Percentiles rank a stretch among this genome's conserved stretches.
phyloP scores from a whole-genome alignment of 2,888 invertebrate species.

The Plemyria rubiginata region DNA sequence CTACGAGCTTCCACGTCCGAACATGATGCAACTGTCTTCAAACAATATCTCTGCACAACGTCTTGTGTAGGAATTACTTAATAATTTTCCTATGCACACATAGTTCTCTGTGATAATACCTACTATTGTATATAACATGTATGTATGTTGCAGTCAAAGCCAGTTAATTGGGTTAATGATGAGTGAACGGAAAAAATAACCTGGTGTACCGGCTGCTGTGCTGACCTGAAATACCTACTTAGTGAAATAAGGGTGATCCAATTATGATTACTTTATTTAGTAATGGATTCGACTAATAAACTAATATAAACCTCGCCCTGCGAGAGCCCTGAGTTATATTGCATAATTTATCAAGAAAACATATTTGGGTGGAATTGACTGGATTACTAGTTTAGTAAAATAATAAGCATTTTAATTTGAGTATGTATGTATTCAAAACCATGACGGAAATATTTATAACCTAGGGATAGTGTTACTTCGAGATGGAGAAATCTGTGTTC shows the following conservation, averaged over 20 bases:
- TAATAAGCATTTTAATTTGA: too few species aligned
- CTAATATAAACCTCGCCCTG: too few species aligned
- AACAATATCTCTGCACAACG: conserved; percentile 55
- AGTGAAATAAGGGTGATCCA: too few species aligned
- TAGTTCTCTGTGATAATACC: conserved; percentile 43
- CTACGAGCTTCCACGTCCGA: conserved; percentile 52
- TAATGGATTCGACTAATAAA: too few species aligned
- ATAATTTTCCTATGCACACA: conserved; percentile 63
- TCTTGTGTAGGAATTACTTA: conserved; percentile 71
- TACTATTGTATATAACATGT: conserved; percentile 17
- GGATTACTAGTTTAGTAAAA: too few species aligned
- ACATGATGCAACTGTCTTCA: conserved; percentile 57
- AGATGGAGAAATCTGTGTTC: too few species aligned
- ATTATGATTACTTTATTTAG: too few species aligned
- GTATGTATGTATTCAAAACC: too few species aligned
- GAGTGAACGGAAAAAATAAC: background rate
- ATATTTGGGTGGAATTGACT: too few species aligned
- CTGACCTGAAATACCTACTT: too few species aligned
- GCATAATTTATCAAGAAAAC: too few species aligned
- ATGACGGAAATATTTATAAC: background rate
- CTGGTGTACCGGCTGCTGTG: background rate
- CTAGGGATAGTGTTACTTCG: background rate
- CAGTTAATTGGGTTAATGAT: background rate
- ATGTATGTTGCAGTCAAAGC: conserved; percentile 19
- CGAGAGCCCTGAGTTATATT: too few species aligned